phyloP scores from a whole-genome alignment of 2,888 invertebrate genomes.

The Amphipoea oculea region DNA sequence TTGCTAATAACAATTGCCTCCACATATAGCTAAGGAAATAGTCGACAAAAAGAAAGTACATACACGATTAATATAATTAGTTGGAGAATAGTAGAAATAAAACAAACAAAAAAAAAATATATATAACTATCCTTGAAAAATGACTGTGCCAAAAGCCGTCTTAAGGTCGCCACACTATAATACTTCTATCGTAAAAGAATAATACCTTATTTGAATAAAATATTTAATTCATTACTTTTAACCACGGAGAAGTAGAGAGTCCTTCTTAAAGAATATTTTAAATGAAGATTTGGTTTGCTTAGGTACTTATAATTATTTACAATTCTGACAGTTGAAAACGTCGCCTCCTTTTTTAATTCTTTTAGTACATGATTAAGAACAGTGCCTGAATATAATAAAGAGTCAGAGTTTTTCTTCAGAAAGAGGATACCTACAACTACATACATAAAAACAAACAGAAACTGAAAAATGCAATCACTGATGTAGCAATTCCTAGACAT shows the following conservation, averaged over 20 bases:
- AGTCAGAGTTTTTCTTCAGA: too few relatives aligned
- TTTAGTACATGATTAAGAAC: neutral
- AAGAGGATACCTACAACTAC: neutral
- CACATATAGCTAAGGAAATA: too few relatives aligned
- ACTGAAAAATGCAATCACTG: conserved; percentile 3
- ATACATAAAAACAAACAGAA: neutral
- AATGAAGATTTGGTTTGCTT: conserved; percentile 10
- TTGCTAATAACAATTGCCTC: too few relatives aligned
- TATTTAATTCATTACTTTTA: conserved; percentile 37
- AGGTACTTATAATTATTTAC: conserved; percentile 1
- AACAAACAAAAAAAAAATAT: too few relatives aligned
- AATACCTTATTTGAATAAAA: conserved; percentile 41
- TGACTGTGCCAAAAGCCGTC: too few relatives aligned
- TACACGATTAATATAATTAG: too few relatives aligned
- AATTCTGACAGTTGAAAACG: neutral
- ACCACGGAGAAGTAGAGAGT: neutral
- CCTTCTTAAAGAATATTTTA: neutral
- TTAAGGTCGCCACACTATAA: too few relatives aligned
- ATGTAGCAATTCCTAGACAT: conserved; percentile 28
- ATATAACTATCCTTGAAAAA: too few relatives aligned
- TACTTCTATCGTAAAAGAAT: conserved; percentile 30
- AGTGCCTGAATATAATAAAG: neutral
- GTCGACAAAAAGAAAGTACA: too few relatives aligned
- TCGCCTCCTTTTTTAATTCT: neutral
- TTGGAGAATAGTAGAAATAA: too few relatives aligned